Base-by-base conservation (phyloP, 2,888 invertebrate species). In the Drosophila subquinaria region DNA sequence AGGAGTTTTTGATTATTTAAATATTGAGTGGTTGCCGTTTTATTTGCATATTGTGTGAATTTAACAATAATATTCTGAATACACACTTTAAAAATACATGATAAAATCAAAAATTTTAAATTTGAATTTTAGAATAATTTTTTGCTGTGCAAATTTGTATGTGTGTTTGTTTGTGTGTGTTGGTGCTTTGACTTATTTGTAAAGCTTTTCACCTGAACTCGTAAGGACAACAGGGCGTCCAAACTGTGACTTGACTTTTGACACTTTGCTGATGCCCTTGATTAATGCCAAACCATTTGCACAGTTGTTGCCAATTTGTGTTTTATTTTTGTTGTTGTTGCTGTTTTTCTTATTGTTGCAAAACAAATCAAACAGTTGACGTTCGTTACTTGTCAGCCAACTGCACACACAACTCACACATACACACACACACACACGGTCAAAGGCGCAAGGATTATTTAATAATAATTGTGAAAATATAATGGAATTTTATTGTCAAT, bases 221-320 rank as follows among this genome's bases (percentile, higher is more conserved):
- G 27, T 27, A 42, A 35, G 47, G 20, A 56, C 9, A 53, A 51
- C 20, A 13, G 30, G 33, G 45, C 59, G 60, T 56, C 15, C 50
- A 45, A 45, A 35, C 23, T 56, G 63, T 61, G 61, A 69, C 61
- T 67, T 67, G 70, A 74, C 67, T 67, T 67, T 33, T 70, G 79
- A 75, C 74, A 70, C 52, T 63, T 78, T 47, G 59, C 53, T 52
- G 40, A 53, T 70, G 63, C 42, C 45, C 40, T 69, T 82, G 82
- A 88, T 82, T 70, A 82, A 83, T 82, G 85, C 73, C 76, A 73
- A 84, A 82, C 57, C 69, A 61, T 61, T 74, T 70, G 52, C 60
- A 51, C 45, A 59, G 17, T 69, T 65, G 27, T 35, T 73, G 52
- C 56, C 68, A 52, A 63, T 68, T 74, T 56, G 20, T 53, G 33